phyloP scores from a whole-genome alignment of 2,797 vertebrate genomes.

The Oreortyx pictus region DNA sequence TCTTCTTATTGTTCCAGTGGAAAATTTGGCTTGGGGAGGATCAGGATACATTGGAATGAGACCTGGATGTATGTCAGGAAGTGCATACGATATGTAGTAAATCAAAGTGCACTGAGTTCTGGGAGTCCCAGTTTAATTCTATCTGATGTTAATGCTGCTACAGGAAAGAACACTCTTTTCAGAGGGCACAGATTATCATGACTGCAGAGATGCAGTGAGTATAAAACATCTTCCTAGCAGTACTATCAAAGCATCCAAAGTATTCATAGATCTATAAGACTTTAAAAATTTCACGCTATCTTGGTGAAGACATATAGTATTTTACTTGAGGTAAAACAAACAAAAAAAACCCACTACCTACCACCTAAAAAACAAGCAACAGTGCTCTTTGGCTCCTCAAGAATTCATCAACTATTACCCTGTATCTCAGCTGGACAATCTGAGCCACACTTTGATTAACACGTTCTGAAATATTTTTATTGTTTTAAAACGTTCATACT shows the following conservation, averaged over 20 bases:
- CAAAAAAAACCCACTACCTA: background rate
- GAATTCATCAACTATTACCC: background rate
- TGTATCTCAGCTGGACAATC: background rate
- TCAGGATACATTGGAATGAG: background rate
- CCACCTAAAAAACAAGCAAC: too few species aligned
- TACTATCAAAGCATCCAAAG: background rate
- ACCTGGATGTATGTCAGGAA: rapidly evolving
- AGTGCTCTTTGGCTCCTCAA: background rate
- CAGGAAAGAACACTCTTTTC: background rate
- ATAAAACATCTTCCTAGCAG: background rate
- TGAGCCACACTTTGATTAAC: background rate
- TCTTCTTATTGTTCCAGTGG: background rate
- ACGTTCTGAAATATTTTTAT: background rate
- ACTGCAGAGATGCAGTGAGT: background rate
- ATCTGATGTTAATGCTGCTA: background rate
- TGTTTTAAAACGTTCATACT: background rate
- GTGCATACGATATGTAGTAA: rapidly evolving
- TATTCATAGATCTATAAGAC: background rate
- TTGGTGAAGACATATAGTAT: background rate
- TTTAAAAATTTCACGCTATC: background rate
- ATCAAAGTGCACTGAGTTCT: background rate
- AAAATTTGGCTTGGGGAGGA: background rate
- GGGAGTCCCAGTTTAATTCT: background rate
- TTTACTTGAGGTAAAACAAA: background rate
- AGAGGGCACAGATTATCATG: background rate